Evolutionary conservation across 1,140 invertebrate genomes (phyloP).

Genomic region (Riptortus pedestris): DNA sequence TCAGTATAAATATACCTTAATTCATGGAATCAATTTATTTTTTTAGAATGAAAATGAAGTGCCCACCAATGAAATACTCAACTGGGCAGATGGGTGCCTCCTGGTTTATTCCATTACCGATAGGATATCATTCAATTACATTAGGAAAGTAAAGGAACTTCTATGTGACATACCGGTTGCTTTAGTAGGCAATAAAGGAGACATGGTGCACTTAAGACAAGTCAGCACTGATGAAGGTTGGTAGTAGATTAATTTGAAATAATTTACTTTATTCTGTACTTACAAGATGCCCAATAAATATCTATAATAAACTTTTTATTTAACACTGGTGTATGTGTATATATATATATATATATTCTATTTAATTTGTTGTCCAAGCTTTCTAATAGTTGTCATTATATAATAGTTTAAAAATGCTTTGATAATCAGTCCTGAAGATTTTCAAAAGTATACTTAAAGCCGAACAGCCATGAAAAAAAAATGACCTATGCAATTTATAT

Average conservation of each 20-base stretch:
- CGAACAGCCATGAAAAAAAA: too few species aligned
- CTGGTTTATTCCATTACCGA: constrained; percentile 88
- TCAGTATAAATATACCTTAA: too few species aligned
- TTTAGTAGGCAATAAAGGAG: constrained; percentile 79
- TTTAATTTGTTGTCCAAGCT: too few species aligned
- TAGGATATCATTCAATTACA: constrained; percentile 71
- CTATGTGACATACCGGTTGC: constrained; percentile 61
- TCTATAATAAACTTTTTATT: too few species aligned
- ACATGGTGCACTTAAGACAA: constrained; percentile 83
- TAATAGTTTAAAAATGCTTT: too few species aligned
- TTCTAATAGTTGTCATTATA: too few species aligned
- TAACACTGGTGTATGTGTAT: too few species aligned
- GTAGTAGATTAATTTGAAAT: constrained; percentile 6
- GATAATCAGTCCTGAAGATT: too few species aligned
- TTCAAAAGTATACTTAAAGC: too few species aligned
- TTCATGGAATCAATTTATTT: too few species aligned
- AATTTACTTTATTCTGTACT: neutral
- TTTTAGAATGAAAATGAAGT: constrained; percentile 55
- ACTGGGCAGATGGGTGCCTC: constrained; percentile 81
- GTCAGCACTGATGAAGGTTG: constrained; percentile 70
- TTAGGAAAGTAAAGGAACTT: constrained; percentile 60
- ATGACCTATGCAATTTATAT: too few species aligned
- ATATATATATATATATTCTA: too few species aligned
- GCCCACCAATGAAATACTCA: constrained; percentile 60
- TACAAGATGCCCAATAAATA: neutral